Percentiles rank a stretch among this genome's conserved stretches.
Conservation (phyloP, 2,113 vertebrate genomes). For the Callospermophilus lateralis region DNA sequence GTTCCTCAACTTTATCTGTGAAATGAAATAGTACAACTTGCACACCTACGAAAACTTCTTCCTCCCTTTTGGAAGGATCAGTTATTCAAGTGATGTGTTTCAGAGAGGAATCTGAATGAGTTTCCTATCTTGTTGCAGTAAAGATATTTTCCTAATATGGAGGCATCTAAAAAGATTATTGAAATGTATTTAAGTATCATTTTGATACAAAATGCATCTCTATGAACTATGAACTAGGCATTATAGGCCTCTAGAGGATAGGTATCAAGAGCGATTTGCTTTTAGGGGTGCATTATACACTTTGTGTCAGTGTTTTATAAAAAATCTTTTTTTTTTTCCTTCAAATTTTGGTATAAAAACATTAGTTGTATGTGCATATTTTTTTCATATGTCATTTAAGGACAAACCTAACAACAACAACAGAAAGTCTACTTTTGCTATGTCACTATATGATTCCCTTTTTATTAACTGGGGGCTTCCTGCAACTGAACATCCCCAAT, state of each 20-base stretch:
- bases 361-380: not conserved
- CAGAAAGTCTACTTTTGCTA: not conserved
- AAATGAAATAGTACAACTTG: not conserved
- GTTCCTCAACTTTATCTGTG: not conserved
- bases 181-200: constrained; percentile 53
- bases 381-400: not conserved
- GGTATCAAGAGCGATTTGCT: not conserved
- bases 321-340: not conserved
- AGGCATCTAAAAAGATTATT: constrained; percentile 41
- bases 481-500: not conserved
- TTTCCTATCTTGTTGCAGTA: constrained; percentile 36
- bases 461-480: not conserved
- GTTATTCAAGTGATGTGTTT: constrained; percentile 26
- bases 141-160: constrained; percentile 64
- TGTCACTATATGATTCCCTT: not conserved
- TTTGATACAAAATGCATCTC: constrained; percentile 20
- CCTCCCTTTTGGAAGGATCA: not conserved
- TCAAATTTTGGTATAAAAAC: not conserved
- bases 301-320: not conserved
- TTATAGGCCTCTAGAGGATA: not conserved
- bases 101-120: not conserved
- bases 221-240: not conserved
- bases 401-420: not conserved
- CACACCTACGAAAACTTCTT: not conserved
- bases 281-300: not conserved